Evolutionary conservation across 2,888 invertebrate genomes (phyloP), one percentile per base, ranked within the genome.

Genomic region (Papilio elwesi): DNA sequence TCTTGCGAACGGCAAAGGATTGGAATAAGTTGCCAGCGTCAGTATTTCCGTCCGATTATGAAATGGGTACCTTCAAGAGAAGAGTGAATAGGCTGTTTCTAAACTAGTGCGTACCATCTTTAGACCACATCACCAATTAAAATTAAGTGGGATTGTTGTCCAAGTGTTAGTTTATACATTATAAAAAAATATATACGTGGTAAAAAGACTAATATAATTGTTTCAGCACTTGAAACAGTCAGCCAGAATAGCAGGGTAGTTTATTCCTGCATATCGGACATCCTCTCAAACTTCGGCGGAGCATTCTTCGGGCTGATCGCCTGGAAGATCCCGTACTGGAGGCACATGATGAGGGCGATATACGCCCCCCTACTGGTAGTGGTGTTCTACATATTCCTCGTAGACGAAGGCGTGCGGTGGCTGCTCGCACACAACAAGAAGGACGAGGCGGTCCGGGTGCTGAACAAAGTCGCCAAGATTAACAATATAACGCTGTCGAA

Each of bases 401-500:
- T 96, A n/a, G 97, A 97, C 4, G 97, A 97, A 86, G 97, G 97
- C 1, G 95, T 97, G 38, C 93, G 97, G 76, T 98, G 97, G 97
- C 93, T 97, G n/a, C 85, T 97, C 6, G 96, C 96, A 0, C 96
- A 96, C 81, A 95, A 96, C 69, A 94, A 95, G 79, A 94, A 94
- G 67, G 94, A 95, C 26, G 95, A 96, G 79, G 97, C 97, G 0
- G 95, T 95, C 66, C 87, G 90, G 10, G 95, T 96, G 15, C 86
- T 96, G 38, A 94, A 94, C 64, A 95, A 94, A 82, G 96, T 97
- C 5, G 96, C 97, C 0, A 94, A 94, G 78, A 89, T 96, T 5
- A 97, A 97, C 78, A 95, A 95, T 49, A 93, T 95, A 4, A 92
- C 94, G 66, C 81, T 96, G 1, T 94, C 95, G 0, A 92, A 93